Conservation (phyloP, 2,797 vertebrate genomes). For the Siniperca undulata region DNA sequence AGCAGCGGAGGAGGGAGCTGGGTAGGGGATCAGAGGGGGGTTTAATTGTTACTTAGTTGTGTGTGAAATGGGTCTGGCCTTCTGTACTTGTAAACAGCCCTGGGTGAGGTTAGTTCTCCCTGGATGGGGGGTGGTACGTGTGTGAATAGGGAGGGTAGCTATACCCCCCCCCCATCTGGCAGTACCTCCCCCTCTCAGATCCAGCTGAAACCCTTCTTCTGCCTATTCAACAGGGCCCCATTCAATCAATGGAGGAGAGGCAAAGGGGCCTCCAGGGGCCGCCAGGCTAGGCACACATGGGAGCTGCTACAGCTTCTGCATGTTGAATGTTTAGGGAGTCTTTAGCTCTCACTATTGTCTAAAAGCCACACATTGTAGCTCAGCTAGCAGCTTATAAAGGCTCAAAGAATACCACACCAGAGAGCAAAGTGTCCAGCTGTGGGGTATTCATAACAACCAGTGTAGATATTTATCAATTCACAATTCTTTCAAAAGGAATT, state of each 20-base stretch:
- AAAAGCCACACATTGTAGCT: conserved; percentile 58
- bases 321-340: conserved; percentile 58
- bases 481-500: not conserved
- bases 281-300: conserved; percentile 65
- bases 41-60: conserved; percentile 83
- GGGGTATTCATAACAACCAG: conserved; percentile 10
- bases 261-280: conserved; percentile 74
- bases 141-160: conserved; percentile 66
- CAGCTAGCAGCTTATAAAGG: conserved; percentile 44
- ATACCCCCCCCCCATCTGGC: conserved; percentile 36
- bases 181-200: conserved; percentile 66
- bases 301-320: conserved; percentile 58
- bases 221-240: conserved; percentile 75
- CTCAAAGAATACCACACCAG: conserved; percentile 49
- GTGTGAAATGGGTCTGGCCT: conserved; percentile 83
- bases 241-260: conserved; percentile 73
- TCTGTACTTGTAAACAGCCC: conserved; percentile 81
- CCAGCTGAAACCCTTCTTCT: conserved; percentile 74
- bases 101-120: conserved; percentile 71
- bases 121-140: conserved; percentile 41
- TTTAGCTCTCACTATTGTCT: conserved; percentile 60
- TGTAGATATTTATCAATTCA: conserved; percentile 26
- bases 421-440: conserved; percentile 50
- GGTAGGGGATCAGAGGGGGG: conserved; percentile 57
- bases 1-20: conserved; percentile 62